These are phyloP conservation scores for Colius striatus DNA, from an alignment of 2,113 vertebrate genomes.

Conservation along the genomic window DNA sequence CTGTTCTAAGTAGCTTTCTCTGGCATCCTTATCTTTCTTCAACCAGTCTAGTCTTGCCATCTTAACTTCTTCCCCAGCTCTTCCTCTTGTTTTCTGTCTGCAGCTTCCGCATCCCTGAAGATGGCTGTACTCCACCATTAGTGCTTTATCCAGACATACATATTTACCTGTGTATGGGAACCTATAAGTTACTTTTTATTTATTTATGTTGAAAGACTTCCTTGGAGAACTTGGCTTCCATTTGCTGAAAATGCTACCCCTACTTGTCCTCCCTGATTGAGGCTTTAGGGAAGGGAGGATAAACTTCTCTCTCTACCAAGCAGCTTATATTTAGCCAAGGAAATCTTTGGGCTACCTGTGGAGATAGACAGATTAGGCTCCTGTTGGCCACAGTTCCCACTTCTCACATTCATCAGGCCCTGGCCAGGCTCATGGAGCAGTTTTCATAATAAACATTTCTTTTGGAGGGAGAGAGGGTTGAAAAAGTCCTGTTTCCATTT, in stretches of 20 bases:
- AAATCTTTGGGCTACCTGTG: neutral
- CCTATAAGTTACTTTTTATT: conserved; percentile 42
- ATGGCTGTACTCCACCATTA: neutral
- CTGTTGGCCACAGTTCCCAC: neutral
- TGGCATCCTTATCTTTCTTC: neutral
- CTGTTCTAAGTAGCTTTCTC: neutral
- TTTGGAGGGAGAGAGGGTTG: neutral
- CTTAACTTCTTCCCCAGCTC: neutral
- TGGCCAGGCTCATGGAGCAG: neutral
- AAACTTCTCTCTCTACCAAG: neutral
- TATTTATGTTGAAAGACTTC: conserved; percentile 38
- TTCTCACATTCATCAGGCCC: neutral
- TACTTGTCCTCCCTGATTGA: neutral
- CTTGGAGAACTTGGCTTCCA: conserved; percentile 2
- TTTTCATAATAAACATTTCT: neutral
- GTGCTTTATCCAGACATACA: conserved; percentile 7
- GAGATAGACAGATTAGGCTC: neutral
- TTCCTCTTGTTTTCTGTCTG: neutral
- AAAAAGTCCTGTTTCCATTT: conserved; percentile 24
- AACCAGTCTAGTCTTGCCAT: neutral
- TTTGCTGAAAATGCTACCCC: conserved; percentile 35
- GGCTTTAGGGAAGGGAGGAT: neutral
- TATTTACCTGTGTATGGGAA: conserved; percentile 40
- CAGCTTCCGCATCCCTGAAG: conserved; percentile 10
- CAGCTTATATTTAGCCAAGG: conserved; percentile 17